These are phyloP conservation scores for Caenorhabditis imperialis DNA, from an alignment of 2,888 invertebrate genomes.

Conservation along the genomic window DNA sequence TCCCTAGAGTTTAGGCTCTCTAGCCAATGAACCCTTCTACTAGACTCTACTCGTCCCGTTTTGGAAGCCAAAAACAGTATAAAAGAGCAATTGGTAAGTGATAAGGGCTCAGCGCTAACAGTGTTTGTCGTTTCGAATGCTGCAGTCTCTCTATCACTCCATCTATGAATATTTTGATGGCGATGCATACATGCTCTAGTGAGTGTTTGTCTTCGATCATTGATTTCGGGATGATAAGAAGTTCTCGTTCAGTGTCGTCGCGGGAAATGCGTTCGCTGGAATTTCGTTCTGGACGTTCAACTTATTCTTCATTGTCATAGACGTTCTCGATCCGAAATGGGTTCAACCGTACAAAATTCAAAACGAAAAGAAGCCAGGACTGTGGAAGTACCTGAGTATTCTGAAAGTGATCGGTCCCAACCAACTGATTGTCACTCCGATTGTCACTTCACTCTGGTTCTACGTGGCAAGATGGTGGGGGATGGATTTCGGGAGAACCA, in stretches of 20 bases:
- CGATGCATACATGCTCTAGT: no score
- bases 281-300: slow-evolving; percentile 22
- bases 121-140: no score
- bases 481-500: slow-evolving; percentile 20
- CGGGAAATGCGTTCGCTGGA: no score
- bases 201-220: no score
- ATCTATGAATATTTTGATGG: no score
- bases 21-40: no score
- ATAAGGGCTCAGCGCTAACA: no score
- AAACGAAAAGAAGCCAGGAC: slow-evolving; percentile 84
- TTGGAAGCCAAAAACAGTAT: no score
- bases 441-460: slow-evolving; percentile 36
- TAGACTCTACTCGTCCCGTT: no score
- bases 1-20: no score
- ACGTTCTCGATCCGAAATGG: slow-evolving; percentile 85
- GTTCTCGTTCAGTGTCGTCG: not conserved
- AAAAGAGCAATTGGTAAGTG: no score
- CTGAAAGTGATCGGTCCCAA: slow-evolving; percentile 44
- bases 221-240: not conserved
- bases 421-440: slow-evolving; percentile 45
- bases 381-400: slow-evolving; percentile 33
- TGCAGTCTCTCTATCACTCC: no score
- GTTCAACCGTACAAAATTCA: slow-evolving; percentile 88
- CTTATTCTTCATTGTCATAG: slow-evolving; percentile 85
- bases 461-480: slow-evolving; percentile 35